Base-by-base conservation (phyloP, 1,140 invertebrate genomes). In the Daktulosphaira vitifoliae region DNA sequence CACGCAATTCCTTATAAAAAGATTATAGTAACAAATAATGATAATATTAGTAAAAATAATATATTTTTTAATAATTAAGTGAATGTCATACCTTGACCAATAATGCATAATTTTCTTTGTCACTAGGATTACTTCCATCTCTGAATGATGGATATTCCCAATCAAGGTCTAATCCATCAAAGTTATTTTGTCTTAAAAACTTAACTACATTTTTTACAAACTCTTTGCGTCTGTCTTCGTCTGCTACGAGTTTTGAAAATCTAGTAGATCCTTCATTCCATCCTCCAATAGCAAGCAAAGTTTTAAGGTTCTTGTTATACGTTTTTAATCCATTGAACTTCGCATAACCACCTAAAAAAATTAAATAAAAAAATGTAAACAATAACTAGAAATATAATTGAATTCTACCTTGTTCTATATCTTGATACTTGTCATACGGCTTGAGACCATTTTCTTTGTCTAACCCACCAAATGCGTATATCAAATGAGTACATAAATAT, bases 61-160 rank as follows among this genome's bases (percentile, higher is more conserved):
- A 6, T 7, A 3, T 42, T n/a, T 13, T 6, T 42, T 6, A 3
- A 33, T 33, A 33, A 11, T 33, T 33, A 33, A 52, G 48, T 42
- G 13, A 33, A 38, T 49, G 25, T 29, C 37, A 23, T 23, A 65
- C 88, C 81, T 86, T 81, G 29, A 96, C 89, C 18, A 98, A 81
- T 69, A 82, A 81, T 7, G 91, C 89, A 74, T 96, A 98, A 75
- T 94, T 91, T 68, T 90, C 84, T 66, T 84, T 85, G 74, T 98
- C 94, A 49, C 88, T 84, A 0, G 90, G 83, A 71, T 93, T 92
- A 65, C 90, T 89, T 11, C 94, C 94, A 73, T 96, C 93, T 42
- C 93, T 78, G 73, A 87, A 85, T 0, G 88, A 87, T 0, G 94
- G 94, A 78, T 97, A 97, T 73, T 96, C 93, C 92, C 93, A 98